These are phyloP conservation scores for Gymnosoma rotundatum DNA, from an alignment of 2,888 invertebrate genomes.

Conservation along the genomic window DNA sequence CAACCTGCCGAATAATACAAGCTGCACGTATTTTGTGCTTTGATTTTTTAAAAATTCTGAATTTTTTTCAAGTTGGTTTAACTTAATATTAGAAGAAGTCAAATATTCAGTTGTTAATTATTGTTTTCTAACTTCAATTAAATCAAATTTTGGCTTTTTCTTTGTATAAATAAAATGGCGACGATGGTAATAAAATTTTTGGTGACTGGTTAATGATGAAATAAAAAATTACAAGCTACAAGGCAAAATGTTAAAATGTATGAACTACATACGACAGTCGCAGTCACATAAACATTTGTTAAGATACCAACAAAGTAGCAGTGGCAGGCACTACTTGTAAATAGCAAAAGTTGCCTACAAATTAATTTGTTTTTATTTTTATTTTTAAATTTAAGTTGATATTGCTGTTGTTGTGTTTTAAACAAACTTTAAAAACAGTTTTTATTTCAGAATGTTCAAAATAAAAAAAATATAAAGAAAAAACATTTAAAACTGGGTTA, in stretches of 20 bases:
- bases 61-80: too few relatives aligned
- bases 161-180: constrained; percentile 36
- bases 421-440: constrained; percentile 42
- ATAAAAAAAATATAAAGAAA: constrained; percentile 5
- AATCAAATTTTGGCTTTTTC: constrained; percentile 6
- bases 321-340: constrained; percentile 30
- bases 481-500: constrained; percentile 64
- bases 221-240: constrained; percentile 11
- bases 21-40: too few relatives aligned
- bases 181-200: constrained; percentile 36
- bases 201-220: constrained; percentile 21
- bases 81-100: too few relatives aligned
- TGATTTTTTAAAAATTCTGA: too few relatives aligned
- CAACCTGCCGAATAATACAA: too few relatives aligned
- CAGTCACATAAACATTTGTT: constrained; percentile 1
- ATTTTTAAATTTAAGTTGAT: too few relatives aligned
- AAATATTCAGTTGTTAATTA: neutral
- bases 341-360: constrained; percentile 37
- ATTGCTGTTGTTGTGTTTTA: constrained; percentile 1
- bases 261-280: neutral
- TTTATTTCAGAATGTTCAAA: constrained; percentile 29
- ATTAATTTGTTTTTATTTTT: neutral
- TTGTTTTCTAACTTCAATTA: constrained; percentile 16
- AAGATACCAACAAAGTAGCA: neutral
- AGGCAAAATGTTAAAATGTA: constrained; percentile 38